Base-by-base conservation (phyloP, 2,797 vertebrate genomes). In the Eptatretus atami region DNA sequence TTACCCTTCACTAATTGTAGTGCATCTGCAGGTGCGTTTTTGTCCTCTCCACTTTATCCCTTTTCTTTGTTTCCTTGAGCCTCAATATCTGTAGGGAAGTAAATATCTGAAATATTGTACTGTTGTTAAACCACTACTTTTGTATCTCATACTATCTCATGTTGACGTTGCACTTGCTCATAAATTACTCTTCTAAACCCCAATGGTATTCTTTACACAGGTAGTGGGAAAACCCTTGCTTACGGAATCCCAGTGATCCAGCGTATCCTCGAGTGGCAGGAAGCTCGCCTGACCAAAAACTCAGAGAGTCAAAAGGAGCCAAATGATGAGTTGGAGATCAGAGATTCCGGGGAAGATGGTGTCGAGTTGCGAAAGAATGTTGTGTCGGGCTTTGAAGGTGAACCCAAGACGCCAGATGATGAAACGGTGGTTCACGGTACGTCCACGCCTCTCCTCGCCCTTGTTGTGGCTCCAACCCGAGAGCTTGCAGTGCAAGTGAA, bases 181-280 rank as follows among this genome's bases (percentile, higher is more conserved):
- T 44, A 44, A 44, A 44, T 44, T 44, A 44, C 31, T 1, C 66
- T 66, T 15, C 65, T 14, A 64, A 70, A 65, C 65, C 64, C 10
- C 55, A 64, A 71, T 15, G 65, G 67, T 70, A 52, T 66, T 67
- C 70, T 63, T 55, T 52, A 67, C 67, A 66, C 70, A 98, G 92
- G 87, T 73, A 95, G 90, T 2, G 90, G 90, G 10, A 98, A 98
- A 74, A 98, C 90, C 0, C 74, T 94, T 65, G 84, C 88, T 63
- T 98, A 93, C 71, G 85, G 82, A 52, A 94, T 98, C 72, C 92
- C 92, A 2, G 81, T 98, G 80, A 87, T 98, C 71, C 81, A 98
- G 63, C 68, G 74, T 53, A 83, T 96, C 71, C 72, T 95, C 67
- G 79, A 84, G 70, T 87, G 85, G 86, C 80, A 69, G 68, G 68